Evolutionary conservation across 2,797 vertebrate species (phyloP).

Genomic region (Enteromius afrohamiltoni): DNA sequence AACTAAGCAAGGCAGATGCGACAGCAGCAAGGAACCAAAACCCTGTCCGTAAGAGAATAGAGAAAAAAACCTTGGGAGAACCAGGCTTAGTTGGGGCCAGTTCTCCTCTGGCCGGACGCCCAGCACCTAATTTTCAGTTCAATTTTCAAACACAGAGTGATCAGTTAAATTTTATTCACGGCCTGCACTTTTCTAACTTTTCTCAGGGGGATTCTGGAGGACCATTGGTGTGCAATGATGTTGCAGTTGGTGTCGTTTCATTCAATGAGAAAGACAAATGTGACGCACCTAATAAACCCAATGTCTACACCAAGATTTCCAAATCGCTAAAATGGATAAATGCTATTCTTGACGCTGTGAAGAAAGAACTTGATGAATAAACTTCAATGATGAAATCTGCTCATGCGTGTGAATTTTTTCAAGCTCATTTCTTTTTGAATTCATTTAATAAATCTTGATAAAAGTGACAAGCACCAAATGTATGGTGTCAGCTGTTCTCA

Average conservation of each 20-base stretch:
- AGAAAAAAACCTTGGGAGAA: too few relatives aligned
- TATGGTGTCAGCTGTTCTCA: slow-evolving; percentile 1
- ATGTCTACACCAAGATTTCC: slow-evolving; percentile 58
- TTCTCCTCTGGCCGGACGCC: too few relatives aligned
- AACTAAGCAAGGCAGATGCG: too few relatives aligned
- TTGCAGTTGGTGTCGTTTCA: slow-evolving; percentile 48
- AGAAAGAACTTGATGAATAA: background rate
- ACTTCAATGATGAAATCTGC: background rate
- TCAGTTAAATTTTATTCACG: background rate
- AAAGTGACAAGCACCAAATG: background rate
- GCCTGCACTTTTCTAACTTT: background rate
- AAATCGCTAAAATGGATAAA: slow-evolving; percentile 53
- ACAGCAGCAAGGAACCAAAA: too few relatives aligned
- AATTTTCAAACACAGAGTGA: too few relatives aligned
- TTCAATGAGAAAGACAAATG: slow-evolving; percentile 8
- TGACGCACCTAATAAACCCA: slow-evolving; percentile 2
- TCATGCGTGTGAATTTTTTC: background rate
- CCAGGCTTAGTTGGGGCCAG: too few relatives aligned
- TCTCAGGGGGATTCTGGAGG: slow-evolving; percentile 59
- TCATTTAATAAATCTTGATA: background rate
- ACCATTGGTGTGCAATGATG: slow-evolving; percentile 50
- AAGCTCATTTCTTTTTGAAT: background rate
- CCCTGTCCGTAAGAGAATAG: too few relatives aligned
- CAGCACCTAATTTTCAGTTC: too few relatives aligned
- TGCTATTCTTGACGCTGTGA: slow-evolving; percentile 7